phyloP scores from a whole-genome alignment of 2,797 vertebrate genomes.

The Hoplostethus mediterraneus region DNA sequence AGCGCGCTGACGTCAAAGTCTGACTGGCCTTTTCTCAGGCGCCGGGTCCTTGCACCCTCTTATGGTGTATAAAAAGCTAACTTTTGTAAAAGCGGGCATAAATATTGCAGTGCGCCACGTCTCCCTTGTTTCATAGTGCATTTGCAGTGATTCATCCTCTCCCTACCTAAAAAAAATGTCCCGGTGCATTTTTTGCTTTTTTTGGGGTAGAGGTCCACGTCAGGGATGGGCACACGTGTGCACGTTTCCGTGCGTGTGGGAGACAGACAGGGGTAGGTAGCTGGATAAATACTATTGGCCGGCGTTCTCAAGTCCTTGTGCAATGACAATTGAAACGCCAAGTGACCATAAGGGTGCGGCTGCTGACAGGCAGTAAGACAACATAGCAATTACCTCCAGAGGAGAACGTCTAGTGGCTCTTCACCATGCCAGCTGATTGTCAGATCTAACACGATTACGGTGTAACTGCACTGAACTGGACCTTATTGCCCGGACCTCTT shows the following conservation, averaged over 20 bases:
- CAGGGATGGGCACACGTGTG: constrained; percentile 4
- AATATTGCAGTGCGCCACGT: constrained; percentile 76
- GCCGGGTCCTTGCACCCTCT: constrained; percentile 32
- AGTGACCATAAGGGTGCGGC: constrained; percentile 8
- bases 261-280: background rate
- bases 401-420: constrained; percentile 8
- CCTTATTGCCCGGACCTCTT: constrained; percentile 13
- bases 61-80: constrained; percentile 63
- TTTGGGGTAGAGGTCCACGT: constrained; percentile 48
- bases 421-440: constrained; percentile 18
- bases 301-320: constrained; percentile 8
- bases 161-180: constrained; percentile 38
- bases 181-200: constrained; percentile 56
- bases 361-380: constrained; percentile 24
- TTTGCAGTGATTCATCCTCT: constrained; percentile 66
- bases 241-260: background rate
- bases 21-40: constrained; percentile 42
- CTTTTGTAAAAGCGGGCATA: constrained; percentile 73
- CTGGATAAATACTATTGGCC: constrained; percentile 18
- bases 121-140: constrained; percentile 62
- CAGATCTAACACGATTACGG: constrained; percentile 21
- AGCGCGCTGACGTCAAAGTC: constrained; percentile 36
- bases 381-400: constrained; percentile 20
- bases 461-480: constrained; percentile 26
- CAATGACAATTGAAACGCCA: constrained; percentile 34